Base-by-base conservation (phyloP, 2,888 invertebrate species). In the Philhelius pedissequus region DNA sequence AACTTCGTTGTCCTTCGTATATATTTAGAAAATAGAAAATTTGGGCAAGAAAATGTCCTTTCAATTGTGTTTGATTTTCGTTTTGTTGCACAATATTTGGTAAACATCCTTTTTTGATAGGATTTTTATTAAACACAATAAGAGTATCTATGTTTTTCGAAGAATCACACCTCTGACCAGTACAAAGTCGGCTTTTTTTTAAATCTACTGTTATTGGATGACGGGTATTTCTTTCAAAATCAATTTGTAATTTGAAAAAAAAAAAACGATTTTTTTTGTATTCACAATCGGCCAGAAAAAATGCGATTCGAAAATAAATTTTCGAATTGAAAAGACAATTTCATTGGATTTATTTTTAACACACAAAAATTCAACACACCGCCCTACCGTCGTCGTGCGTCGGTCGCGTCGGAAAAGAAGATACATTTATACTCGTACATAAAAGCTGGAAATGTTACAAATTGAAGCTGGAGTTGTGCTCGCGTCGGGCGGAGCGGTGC, bases 71-170 rank as follows among this genome's bases (percentile, higher is more conserved):
- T n/a, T 73, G 74, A 74, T 62, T 76, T 70, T 74, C 40, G 58
- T 18, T 60, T 75, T 75, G 70, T 74, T 70, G 60, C 27, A 58
- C 84, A 71, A 76, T 80, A 60, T 84, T 84, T 75, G 64, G 83
- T 83, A 83, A 79, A 79, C 73, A 83, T 73, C 54, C 73, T 56
- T 77, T 62, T 82, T 69, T 70, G 58, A 75, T 35, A 15, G 11
- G 13, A 13, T 56, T 70, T n/a, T 43, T 58, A 38, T 50, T 11
- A 25, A 48, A 22, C 3, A 22, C 15, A 18, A n/a, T 6, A 22
- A 32, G 43, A 18, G 30, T 20, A 9, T n/a, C n/a, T 7, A 15
- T 48, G n/a, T 70, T 69, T 70, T 78, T 64, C 83, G 58, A n/a
- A 35, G 82, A 83, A 79, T 77, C 54, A 73, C 73, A 77, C 71